phyloP scores from a whole-genome alignment of 2,113 vertebrate genomes.

The Chionis minor region DNA sequence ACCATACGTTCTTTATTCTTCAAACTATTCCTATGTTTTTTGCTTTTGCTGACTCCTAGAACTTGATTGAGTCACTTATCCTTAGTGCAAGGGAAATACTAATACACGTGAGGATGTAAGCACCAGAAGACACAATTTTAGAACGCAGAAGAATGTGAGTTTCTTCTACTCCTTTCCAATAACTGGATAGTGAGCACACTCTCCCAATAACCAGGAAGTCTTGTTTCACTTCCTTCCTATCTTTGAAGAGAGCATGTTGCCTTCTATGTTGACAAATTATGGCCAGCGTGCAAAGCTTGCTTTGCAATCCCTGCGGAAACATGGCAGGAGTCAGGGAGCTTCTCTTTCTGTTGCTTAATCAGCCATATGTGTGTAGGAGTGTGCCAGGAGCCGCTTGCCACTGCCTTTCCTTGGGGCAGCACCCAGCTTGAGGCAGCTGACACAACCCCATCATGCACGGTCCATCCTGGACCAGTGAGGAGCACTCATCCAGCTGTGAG shows the following conservation, averaged over 20 bases:
- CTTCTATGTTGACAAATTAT: not conserved
- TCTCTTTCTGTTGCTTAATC: not conserved
- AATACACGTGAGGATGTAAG: not conserved
- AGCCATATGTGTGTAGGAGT: rapidly evolving
- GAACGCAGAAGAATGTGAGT: not conserved
- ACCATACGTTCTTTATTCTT: not conserved
- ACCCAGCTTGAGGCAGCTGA: too few relatives aligned
- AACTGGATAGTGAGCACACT: not conserved
- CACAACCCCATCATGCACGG: not conserved
- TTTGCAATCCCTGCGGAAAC: not conserved
- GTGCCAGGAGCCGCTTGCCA: not conserved
- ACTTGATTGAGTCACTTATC: not conserved
- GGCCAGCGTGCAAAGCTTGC: not conserved
- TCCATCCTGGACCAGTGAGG: not conserved
- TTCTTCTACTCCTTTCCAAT: not conserved
- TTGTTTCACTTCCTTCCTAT: not conserved
- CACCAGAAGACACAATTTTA: not conserved
- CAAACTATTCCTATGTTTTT: not conserved
- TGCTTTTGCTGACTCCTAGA: not conserved
- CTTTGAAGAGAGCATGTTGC: not conserved
- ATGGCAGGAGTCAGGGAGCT: not conserved
- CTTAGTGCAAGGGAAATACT: not conserved
- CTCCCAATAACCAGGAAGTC: rapidly evolving
- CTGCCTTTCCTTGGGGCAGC: not conserved
- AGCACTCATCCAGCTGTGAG: not conserved